These are phyloP conservation scores for Hirtodrosophila cameraria DNA, from an alignment of 2,888 invertebrate species.

Conservation along the genomic window DNA sequence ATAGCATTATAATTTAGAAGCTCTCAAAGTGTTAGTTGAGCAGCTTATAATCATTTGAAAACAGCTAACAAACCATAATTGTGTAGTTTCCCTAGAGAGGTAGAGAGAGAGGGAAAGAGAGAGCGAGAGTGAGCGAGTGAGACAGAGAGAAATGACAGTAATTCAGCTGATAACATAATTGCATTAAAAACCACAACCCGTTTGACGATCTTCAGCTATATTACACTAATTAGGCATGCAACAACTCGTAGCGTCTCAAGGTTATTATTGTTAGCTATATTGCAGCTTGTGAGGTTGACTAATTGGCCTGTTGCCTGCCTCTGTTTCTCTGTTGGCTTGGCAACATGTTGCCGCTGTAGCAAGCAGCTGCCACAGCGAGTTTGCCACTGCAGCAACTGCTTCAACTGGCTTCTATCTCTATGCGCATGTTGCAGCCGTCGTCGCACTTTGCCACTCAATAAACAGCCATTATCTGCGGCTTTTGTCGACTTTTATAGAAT, in stretches of 20 bases:
- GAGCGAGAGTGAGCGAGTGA: background rate
- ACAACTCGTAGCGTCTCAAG: constrained; percentile 40
- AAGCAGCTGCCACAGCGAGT: constrained; percentile 30
- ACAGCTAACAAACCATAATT: constrained; percentile 16
- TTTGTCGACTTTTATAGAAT: constrained; percentile 36
- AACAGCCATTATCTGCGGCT: constrained; percentile 55
- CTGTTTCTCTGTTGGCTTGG: constrained; percentile 20
- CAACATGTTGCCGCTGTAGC: constrained; percentile 56
- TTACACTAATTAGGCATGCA: constrained; percentile 50
- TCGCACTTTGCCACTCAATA: constrained; percentile 63
- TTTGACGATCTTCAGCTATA: constrained; percentile 11
- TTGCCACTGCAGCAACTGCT: constrained; percentile 18
- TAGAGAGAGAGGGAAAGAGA: background rate
- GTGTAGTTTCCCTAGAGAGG: constrained; percentile 1
- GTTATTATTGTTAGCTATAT: constrained; percentile 37
- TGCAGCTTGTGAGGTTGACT: constrained; percentile 62
- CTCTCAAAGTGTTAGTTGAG: too few relatives aligned
- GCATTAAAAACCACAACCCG: constrained; percentile 32
- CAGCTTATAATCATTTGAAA: too few relatives aligned
- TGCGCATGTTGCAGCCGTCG: constrained; percentile 42
- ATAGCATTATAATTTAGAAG: too few relatives aligned
- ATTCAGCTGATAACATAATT: constrained; percentile 40
- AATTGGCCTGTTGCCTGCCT: constrained; percentile 49
- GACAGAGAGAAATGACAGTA: background rate
- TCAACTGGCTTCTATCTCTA: too few relatives aligned